Evolutionary conservation across 2,888 invertebrate species (phyloP).

Genomic region (Caenorhabditis sp.): DNA sequence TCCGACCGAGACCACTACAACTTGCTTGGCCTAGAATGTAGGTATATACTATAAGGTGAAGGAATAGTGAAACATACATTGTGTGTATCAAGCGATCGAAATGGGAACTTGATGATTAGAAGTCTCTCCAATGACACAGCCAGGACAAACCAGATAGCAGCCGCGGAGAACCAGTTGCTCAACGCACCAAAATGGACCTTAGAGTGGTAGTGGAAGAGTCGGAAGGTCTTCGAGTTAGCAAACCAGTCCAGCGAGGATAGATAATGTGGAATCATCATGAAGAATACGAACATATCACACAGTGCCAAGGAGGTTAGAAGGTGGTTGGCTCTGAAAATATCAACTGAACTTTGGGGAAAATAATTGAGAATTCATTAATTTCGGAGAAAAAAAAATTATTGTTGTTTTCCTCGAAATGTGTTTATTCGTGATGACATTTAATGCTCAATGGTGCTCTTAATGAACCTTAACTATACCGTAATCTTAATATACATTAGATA

Average conservation of each 20-base stretch:
- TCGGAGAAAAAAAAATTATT: neutral
- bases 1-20: slow-evolving; percentile 33
- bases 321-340: slow-evolving; percentile 57
- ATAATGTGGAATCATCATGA: slow-evolving; percentile 53
- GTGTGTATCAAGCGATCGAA: slow-evolving; percentile 52
- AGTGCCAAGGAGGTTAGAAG: slow-evolving; percentile 55
- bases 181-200: slow-evolving; percentile 54
- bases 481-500: no score
- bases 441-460: no score
- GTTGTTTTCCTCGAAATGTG: no score
- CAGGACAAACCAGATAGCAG: slow-evolving; percentile 61
- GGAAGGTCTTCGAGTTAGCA: slow-evolving; percentile 35
- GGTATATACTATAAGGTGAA: no score
- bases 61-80: slow-evolving; percentile 51
- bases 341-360: no score
- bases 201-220: slow-evolving; percentile 50
- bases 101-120: slow-evolving; percentile 60
- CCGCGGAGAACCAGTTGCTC: slow-evolving; percentile 60
- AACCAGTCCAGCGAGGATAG: slow-evolving; percentile 47
- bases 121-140: slow-evolving; percentile 59
- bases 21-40: slow-evolving; percentile 49
- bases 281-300: slow-evolving; percentile 57
- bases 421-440: no score
- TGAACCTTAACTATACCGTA: no score
- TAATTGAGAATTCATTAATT: neutral